Evolutionary conservation across 2,797 vertebrate species (phyloP).

Genomic region (Uromys caudimaculatus): DNA sequence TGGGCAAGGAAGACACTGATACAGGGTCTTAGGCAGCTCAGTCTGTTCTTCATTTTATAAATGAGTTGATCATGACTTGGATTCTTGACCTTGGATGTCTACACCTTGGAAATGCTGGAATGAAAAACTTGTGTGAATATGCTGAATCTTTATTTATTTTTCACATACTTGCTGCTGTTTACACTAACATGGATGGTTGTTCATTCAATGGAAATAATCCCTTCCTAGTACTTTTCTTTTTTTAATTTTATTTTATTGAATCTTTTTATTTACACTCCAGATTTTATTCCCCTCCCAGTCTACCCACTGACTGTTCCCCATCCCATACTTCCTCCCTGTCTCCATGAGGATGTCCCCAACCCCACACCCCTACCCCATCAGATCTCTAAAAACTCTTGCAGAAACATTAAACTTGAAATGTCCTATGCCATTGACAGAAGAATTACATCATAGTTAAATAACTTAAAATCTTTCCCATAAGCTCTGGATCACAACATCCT

Average conservation of each 20-base stretch:
- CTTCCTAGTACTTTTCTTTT: background rate
- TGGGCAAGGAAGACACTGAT: background rate
- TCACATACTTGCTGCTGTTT: background rate
- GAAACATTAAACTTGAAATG: background rate
- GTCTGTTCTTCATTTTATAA: background rate
- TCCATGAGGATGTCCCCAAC: too few relatives aligned
- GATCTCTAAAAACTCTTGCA: background rate
- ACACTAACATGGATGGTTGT: background rate
- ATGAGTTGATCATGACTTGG: background rate
- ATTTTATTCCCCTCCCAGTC: too few relatives aligned
- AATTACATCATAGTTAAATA: background rate
- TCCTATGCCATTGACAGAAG: background rate
- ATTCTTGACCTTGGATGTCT: background rate
- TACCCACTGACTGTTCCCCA: too few relatives aligned
- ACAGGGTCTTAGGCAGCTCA: background rate
- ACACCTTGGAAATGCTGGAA: background rate
- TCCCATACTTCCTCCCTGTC: too few relatives aligned
- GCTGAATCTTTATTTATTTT: background rate
- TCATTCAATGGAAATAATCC: background rate
- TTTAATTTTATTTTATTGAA: too few relatives aligned
- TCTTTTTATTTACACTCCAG: too few relatives aligned
- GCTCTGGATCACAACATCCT: background rate
- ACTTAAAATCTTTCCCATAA: background rate
- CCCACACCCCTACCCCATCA: too few relatives aligned
- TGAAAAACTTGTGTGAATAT: background rate